Percentiles rank a stretch among this genome's conserved stretches.
Conservation (phyloP, 35 echinoderm and acorn worm species). For the Strongylocentrotus purpuratus region DNA sequence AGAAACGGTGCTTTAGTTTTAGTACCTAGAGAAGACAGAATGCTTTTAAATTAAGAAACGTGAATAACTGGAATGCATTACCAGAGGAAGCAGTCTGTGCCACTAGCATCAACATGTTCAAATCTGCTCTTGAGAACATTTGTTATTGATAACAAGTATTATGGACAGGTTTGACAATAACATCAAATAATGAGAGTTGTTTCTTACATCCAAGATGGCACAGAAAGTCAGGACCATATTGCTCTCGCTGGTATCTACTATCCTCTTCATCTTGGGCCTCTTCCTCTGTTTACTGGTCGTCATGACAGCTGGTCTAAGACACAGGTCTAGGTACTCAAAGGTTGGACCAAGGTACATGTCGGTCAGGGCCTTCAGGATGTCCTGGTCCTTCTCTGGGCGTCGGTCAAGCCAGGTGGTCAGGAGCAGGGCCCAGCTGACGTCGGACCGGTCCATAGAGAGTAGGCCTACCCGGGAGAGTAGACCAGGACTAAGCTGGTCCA, state of each 20-base stretch:
- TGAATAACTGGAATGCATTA: background rate
- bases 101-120: too few relatives aligned
- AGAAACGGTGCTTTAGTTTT: too few relatives aligned
- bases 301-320: constrained; percentile 88
- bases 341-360: constrained; percentile 74
- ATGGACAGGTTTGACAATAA: too few relatives aligned
- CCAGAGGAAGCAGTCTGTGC: too few relatives aligned
- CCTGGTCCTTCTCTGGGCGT: constrained; percentile 72
- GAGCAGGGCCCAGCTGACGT: constrained; percentile 87
- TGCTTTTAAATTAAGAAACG: too few relatives aligned
- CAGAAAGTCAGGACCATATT: constrained; percentile 93
- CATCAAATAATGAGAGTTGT: background rate
- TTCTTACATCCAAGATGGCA: constrained; percentile 83
- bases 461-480: constrained; percentile 80
- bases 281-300: constrained; percentile 53
- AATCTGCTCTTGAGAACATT: too few relatives aligned
- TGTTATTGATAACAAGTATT: too few relatives aligned
- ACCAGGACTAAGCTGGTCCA: constrained; percentile 74
- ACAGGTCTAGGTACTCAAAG: constrained; percentile 74
- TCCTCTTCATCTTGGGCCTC: constrained; percentile 74
- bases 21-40: too few relatives aligned
- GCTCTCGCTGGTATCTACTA: constrained; percentile 79
- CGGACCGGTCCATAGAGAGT: constrained; percentile 92
- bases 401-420: constrained; percentile 73
- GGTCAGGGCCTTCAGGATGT: constrained; percentile 63